These are phyloP conservation scores for Gila robusta DNA, from an alignment of 2,797 vertebrate species.

Conservation along the genomic window DNA sequence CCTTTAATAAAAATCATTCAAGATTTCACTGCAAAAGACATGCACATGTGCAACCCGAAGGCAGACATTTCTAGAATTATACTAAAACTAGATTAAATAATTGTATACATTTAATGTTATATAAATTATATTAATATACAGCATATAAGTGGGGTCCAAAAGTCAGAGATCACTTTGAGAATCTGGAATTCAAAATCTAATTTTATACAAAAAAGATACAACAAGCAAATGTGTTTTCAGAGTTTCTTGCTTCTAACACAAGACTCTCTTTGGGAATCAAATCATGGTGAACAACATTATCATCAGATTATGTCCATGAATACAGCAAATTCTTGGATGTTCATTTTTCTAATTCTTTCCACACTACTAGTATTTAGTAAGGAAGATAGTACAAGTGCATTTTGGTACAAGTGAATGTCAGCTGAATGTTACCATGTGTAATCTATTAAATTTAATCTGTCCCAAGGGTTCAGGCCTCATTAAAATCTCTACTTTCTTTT, in stretches of 20 bases:
- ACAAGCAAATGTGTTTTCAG: neutral
- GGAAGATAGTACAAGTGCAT: neutral
- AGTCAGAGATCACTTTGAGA: neutral
- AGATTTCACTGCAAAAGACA: too few species aligned
- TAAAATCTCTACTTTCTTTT: conserved; percentile 8
- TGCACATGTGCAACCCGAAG: too few species aligned
- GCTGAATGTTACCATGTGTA: conserved; percentile 39
- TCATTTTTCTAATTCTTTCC: neutral
- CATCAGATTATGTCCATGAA: neutral
- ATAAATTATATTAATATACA: neutral
- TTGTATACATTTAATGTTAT: neutral
- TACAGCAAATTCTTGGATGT: neutral
- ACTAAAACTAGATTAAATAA: neutral
- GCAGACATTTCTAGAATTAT: neutral
- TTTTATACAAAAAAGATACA: neutral
- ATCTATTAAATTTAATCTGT: neutral
- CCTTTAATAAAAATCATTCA: too few species aligned
- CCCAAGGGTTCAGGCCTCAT: conserved; percentile 19
- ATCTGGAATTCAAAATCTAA: neutral
- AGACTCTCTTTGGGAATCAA: neutral
- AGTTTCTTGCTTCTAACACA: conserved; percentile 6
- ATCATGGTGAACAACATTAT: neutral
- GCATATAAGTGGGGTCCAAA: neutral
- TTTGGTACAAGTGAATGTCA: neutral
- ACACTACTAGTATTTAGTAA: neutral